Base-by-base conservation (phyloP, 2,797 vertebrate genomes). In the Pipistrellus kuhlii region DNA sequence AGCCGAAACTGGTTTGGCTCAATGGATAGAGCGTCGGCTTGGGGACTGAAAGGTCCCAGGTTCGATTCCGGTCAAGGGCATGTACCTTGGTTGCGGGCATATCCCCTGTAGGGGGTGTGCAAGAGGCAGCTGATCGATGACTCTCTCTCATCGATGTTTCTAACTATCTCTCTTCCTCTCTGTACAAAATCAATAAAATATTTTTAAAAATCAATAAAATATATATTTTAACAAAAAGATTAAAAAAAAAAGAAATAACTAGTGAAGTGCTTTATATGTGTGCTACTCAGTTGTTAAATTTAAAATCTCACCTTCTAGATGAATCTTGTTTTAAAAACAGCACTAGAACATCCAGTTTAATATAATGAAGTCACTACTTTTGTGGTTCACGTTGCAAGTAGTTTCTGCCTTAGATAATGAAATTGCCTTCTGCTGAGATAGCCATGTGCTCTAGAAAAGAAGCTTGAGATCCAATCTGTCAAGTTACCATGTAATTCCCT, bases 311-410 rank as follows among this genome's bases (percentile, higher is more conserved):
- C 1, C 21, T 90, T 90, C 75, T 81, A 69, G 89, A 89, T 68
- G 35, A 93, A 48, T 73, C 80, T 46, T 53, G 7, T 85, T 92
- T 84, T 92, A 94, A 38, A 86, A 44, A 53, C 32, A 90, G 12
- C 72, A 32, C 76, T 82, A 92, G 38, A 48, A 57, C 17, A 53
- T 92, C 21, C 27, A 51, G 23, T 81, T 95, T 84, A 90, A 86
- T 94, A 21, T 77, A 88, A 66, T 20, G 25, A 93, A 94, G 53
- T 41, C 41, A 84, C 30, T 96, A 13, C 59, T 88, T 88, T 76
- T 90, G 71, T 92, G 69, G 69, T 91, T 76, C 30, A 35, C 15
- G 5, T 83, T 57, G 9, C 73, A 85, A 73, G 48, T 77, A 90
- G 62, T 78, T 85, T 93, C 46, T 88, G 27, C 87, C 78, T 71